Base-by-base conservation (phyloP, 2,888 invertebrate species). In the Andrena bicolor region DNA sequence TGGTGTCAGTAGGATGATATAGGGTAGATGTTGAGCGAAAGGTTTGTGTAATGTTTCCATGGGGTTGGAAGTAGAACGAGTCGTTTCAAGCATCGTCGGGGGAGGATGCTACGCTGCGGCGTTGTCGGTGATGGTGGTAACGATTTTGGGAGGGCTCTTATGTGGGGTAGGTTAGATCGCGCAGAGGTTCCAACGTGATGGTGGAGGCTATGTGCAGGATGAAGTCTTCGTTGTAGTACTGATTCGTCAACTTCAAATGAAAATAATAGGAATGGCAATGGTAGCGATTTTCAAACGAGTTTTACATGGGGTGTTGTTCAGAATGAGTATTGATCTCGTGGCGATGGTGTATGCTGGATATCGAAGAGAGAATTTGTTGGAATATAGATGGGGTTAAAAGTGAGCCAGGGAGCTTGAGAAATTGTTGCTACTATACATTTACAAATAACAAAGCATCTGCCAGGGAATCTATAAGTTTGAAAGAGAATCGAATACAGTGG, bases 361-460 rank as follows among this genome's bases (percentile, higher is more conserved):
- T 41, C 13, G 28, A 13, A 58, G 5, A 28, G 56, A 26, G 26
- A 26, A 6, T 28, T 58, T 28, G 16, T 56, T 56, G 41, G 4
- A 41, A 13, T 13, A 13, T 41, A 41, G 10, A 49, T 28, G 65
- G 64, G 48, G 32, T 35, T 53, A 23, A 10, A 53, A 68, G 53
- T 32, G 32, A 32, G 28, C 26, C 48, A 35, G 51, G 66, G 53
- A 68, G 53, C 0, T 53, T 53, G 32, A 30, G 23, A 53, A 51
- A 53, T 53, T 51, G 53, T 68, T 68, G 32, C 23, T 53, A 32
- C 53, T 23, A 32, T 49, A 32, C 8, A 32, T 32, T 8, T 32
- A 8, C 10, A 20, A 20, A 28, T 26, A 23, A 13, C 13, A 30
- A 16, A 32, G 8, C 0, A 16, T 28, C 7, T 7, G 13, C 60